These are phyloP conservation scores for Champsocephalus esox DNA, from an alignment of 2,797 vertebrate species.

Conservation along the genomic window DNA sequence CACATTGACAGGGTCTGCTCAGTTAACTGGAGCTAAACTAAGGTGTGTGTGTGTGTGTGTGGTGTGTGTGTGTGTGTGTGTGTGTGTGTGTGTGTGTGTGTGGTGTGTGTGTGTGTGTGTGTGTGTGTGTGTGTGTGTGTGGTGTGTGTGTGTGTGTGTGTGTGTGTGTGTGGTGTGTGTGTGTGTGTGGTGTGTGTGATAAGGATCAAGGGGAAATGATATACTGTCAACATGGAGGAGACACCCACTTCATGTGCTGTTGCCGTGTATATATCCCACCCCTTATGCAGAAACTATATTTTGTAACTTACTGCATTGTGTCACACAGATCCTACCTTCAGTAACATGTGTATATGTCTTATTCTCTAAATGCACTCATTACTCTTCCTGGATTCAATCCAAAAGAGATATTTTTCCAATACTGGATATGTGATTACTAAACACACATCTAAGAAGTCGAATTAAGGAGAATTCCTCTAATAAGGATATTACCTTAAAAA, in stretches of 20 bases:
- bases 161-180: constrained; percentile 21
- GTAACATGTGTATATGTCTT: neutral
- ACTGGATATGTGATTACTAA: neutral
- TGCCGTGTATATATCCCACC: neutral
- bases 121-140: constrained; percentile 12
- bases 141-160: constrained; percentile 13
- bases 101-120: constrained; percentile 13
- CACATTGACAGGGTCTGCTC: too few species aligned
- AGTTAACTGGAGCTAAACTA: too few species aligned
- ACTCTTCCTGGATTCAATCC: neutral
- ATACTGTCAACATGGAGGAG: constrained; percentile 1
- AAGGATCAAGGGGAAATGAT: constrained; percentile 1
- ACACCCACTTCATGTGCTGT: constrained; percentile 8
- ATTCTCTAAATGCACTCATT: neutral
- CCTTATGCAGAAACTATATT: neutral
- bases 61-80: constrained; percentile 12
- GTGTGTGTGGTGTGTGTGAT: constrained; percentile 6
- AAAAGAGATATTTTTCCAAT: neutral
- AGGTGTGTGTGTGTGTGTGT: constrained; percentile 12
- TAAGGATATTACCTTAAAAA: neutral
- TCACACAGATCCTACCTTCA: neutral
- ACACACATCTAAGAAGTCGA: neutral
- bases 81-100: constrained; percentile 9
- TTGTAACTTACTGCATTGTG: neutral
- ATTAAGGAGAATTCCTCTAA: neutral